Base-by-base conservation (phyloP, 2,113 vertebrate genomes). In the Oncorhynchus kisutch region DNA sequence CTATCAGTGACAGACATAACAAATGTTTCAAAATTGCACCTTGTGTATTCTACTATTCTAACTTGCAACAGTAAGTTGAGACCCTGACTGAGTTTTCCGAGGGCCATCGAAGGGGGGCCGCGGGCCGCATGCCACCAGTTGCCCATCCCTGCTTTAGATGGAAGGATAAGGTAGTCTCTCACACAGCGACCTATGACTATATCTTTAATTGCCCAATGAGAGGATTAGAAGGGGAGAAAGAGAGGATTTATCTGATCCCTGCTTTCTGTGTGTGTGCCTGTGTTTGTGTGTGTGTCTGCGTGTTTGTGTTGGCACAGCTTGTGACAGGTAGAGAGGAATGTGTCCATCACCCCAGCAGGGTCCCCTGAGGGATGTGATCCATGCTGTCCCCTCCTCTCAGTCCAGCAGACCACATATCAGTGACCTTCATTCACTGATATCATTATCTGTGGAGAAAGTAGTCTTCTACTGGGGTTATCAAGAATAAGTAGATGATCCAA, bases 191-290 rank as follows among this genome's bases (percentile, higher is more conserved):
- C 81, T 65, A 75, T 85, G 87, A 89, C 85, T 83, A 90, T 85
- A 90, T 85, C 84, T 91, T 90, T 91, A 91, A 90, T 92, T 86
- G 88, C 78, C 75, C 65, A 87, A 82, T 87, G 84, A 89, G 82
- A 81, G 83, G 88, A 89, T 91, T 87, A 89, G 71, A 86, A 18
- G 12, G 71, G 68, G 74, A 82, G 80, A 79, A 85, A 84, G 87
- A 88, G 74, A 87, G 82, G 80, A 76, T 87, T 91, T 90, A 90
- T 87, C 84, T 88, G 31, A 84, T 74, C 67, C 68, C 83, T 78
- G 80, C 39, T 82, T 64, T 24, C 79, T 82, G 49, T 74, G 69
- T 78, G 71, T 71, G 60, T 70, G 67, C 72, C 62, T 80, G 60
- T 75, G 27, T 77, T 25, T 0, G 1, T 78, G 60, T 29, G 67